phyloP scores from a whole-genome alignment of 2,888 invertebrate genomes.

The Nyleta sp. region DNA sequence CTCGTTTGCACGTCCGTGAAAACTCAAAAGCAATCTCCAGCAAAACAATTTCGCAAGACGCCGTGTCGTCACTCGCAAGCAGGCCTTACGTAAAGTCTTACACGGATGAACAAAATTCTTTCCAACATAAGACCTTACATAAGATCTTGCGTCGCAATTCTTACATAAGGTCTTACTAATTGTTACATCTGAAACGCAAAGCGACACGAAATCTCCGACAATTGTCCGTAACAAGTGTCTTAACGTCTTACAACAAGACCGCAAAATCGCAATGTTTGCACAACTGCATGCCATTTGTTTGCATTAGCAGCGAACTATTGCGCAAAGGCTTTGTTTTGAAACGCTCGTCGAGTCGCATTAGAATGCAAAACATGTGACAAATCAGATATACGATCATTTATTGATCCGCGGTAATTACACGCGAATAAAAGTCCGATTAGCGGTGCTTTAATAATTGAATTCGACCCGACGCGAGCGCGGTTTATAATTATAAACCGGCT shows the following conservation, averaged over 20 bases:
- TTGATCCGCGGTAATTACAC: constrained; percentile 16
- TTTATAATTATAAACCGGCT: constrained; percentile 20
- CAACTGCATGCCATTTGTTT: constrained; percentile 9
- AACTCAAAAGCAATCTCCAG: constrained; percentile 28
- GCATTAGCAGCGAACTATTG: constrained; percentile 18
- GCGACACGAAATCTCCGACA: background rate
- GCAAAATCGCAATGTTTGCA: constrained; percentile 21
- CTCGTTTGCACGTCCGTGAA: background rate
- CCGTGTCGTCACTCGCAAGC: constrained; percentile 19
- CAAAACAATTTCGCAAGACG: constrained; percentile 26
- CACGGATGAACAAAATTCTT: constrained; percentile 46
- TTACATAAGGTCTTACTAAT: constrained; percentile 50
- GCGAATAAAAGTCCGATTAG: background rate
- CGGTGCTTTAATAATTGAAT: constrained; percentile 8
- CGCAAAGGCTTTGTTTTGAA: constrained; percentile 22
- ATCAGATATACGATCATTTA: constrained; percentile 32
- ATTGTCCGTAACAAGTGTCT: constrained; percentile 18
- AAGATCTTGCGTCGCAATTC: constrained; percentile 37
- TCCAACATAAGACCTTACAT: constrained; percentile 52
- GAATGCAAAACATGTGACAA: constrained; percentile 9
- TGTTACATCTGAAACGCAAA: constrained; percentile 7
- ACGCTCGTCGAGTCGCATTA: background rate
- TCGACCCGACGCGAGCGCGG: background rate
- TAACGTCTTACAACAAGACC: constrained; percentile 4
- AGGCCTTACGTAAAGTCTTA: constrained; percentile 49